Percentiles rank a stretch among this genome's conserved stretches.
These are phyloP conservation scores for Camelus bactrianus DNA, from an alignment of 2,113 vertebrate species.

Conservation along the genomic window DNA sequence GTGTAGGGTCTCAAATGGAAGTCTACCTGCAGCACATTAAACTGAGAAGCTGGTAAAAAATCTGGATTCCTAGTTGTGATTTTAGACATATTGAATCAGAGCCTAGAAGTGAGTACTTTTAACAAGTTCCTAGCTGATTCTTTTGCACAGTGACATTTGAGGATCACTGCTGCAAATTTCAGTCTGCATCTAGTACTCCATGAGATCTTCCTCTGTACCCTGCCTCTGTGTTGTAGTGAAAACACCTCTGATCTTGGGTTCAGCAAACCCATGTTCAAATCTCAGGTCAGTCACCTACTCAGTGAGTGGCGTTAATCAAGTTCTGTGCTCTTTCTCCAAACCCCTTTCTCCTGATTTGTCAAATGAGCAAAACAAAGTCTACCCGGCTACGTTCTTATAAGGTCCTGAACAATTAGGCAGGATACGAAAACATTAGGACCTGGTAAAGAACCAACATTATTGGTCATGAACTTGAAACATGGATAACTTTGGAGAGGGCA, in stretches of 20 bases:
- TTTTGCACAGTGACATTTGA: neutral
- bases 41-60: conserved; percentile 19
- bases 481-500: neutral
- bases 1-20: neutral
- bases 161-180: neutral
- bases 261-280: neutral
- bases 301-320: neutral
- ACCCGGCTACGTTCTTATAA: neutral
- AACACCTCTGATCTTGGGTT: neutral
- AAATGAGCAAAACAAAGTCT: neutral
- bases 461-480: neutral
- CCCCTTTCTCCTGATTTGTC: neutral
- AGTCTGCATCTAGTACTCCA: neutral
- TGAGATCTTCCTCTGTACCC: neutral
- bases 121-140: neutral
- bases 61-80: neutral
- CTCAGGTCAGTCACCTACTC: neutral
- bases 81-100: neutral
- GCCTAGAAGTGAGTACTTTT: neutral
- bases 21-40: neutral
- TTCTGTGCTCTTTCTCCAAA: neutral
- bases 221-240: neutral
- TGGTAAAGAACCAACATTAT: neutral
- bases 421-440: neutral
- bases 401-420: neutral